A percentile compares a stretch with the other conserved stretches of the same genome.
Conservation (phyloP, 2,113 vertebrate genomes). For the Rhagologus leucostigma region DNA sequence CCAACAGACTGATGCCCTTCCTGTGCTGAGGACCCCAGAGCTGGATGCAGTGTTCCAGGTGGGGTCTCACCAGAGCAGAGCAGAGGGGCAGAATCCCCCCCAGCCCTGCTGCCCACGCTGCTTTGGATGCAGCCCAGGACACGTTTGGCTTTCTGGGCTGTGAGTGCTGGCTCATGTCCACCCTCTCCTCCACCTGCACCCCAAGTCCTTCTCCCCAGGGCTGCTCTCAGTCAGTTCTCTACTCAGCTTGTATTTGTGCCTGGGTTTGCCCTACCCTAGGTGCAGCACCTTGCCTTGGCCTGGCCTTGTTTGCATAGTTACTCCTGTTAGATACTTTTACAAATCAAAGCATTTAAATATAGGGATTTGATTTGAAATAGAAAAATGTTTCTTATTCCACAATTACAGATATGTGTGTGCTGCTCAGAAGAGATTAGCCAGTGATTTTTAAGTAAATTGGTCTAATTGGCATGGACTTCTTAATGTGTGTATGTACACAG, state of each 20-base stretch:
- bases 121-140: background rate
- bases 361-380: background rate
- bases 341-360: background rate
- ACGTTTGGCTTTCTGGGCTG: background rate
- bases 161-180: background rate
- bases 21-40: background rate
- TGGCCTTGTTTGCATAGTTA: background rate
- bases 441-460: background rate
- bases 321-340: background rate
- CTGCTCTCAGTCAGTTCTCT: background rate
- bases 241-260: background rate
- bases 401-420: background rate
- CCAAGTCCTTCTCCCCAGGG: background rate
- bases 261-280: background rate
- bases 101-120: background rate
- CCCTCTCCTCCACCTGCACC: background rate
- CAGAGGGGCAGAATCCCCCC: background rate
- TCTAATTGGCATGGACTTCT: background rate
- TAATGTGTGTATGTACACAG: background rate
- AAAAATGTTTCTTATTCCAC: conserved; percentile 4
- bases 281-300: background rate
- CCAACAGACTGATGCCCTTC: fast-evolving
- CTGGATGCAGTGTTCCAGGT: background rate
- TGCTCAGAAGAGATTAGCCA: background rate
- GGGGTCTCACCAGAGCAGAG: background rate